Evolutionary conservation across 2,113 vertebrate species (phyloP).

Genomic region (Psilopogon haemacephalus): DNA sequence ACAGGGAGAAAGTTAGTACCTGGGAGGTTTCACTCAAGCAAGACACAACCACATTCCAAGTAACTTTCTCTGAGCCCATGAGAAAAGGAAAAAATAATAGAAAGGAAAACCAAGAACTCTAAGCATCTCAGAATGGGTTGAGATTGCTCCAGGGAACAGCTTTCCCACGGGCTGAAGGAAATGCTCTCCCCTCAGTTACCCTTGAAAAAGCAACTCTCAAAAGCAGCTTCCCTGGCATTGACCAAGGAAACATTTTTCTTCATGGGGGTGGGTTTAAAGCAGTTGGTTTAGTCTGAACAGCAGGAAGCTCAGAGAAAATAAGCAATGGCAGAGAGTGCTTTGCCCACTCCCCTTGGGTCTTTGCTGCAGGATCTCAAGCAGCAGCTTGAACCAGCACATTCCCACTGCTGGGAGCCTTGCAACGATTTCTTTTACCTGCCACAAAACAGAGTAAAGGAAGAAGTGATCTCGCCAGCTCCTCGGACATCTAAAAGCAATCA

Average conservation of each 20-base stretch:
- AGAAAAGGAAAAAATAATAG: not conserved
- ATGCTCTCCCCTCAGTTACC: not conserved
- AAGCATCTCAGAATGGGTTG: not conserved
- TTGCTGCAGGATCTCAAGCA: not conserved
- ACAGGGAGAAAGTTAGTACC: not conserved
- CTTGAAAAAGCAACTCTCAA: not conserved
- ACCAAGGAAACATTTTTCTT: not conserved
- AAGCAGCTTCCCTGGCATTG: not conserved
- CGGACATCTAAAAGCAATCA: not conserved
- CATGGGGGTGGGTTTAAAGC: not conserved
- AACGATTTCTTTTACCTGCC: not conserved
- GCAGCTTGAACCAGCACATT: not conserved
- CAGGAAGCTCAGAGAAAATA: not conserved
- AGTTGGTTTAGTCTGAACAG: not conserved
- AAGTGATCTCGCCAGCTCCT: not conserved
- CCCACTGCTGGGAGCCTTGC: not conserved
- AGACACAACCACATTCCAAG: not conserved
- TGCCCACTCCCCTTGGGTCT: not conserved
- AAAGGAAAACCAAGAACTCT: too few species aligned
- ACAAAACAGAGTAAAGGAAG: not conserved
- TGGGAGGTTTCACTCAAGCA: not conserved
- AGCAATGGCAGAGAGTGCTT: not conserved
- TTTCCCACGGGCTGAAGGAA: constrained; percentile 42
- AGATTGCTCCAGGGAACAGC: not conserved
- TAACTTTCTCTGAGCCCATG: not conserved